Evolutionary conservation across 2,888 invertebrate genomes (phyloP), one percentile per base, ranked within the genome.

Genomic region (Pollenia angustigena): DNA sequence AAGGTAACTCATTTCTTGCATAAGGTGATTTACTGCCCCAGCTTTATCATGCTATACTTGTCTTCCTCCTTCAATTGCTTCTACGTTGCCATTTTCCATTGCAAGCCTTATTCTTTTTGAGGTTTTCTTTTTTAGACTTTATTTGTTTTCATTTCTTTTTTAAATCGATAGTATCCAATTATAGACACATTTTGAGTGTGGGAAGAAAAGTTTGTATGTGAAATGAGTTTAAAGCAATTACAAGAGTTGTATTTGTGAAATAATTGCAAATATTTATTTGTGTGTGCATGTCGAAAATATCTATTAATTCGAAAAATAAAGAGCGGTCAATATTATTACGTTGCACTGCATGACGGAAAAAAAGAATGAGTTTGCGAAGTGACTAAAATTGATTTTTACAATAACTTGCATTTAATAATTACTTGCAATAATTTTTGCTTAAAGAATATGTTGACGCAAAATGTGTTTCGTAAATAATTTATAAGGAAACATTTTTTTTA

Each of bases 111-210:
- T n/a, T 40, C 18, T 58, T 60, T 40, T 48, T 68, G 10, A 68
- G 68, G 46, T 60, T 12, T 66, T 72, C 60, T 9, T 72, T 80
- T 66, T 71, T 64, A 12, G 16, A 44, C 23, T 42, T 52, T 64
- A 12, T 62, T 58, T 23, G 16, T 72, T 58, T 56, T 10, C 18
- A n/a, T 1, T 16, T 54, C 11, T 52, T 42, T 64, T 66, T 32
- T 23, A 74, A 66, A 84, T 79, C 79, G 68, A 84, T 79, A 74
- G 44, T 48, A 11, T 62, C 69, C 79, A 80, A 85, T 85, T 85
- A 80, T 68, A 69, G 50, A 72, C 58, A 74, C 48, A 60, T 74
- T 85, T 60, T n/a, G 68, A 56, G 64, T 81, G 81, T 71, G 75
- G 40, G 68, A 66, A 48, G 32, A 66, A 46, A 44, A 68, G 74